Evolutionary conservation across 92 coral and sea anemone species (phyloP), one percentile per base, ranked within the genome.

Genomic region (Zoanthus sociatus): DNA sequence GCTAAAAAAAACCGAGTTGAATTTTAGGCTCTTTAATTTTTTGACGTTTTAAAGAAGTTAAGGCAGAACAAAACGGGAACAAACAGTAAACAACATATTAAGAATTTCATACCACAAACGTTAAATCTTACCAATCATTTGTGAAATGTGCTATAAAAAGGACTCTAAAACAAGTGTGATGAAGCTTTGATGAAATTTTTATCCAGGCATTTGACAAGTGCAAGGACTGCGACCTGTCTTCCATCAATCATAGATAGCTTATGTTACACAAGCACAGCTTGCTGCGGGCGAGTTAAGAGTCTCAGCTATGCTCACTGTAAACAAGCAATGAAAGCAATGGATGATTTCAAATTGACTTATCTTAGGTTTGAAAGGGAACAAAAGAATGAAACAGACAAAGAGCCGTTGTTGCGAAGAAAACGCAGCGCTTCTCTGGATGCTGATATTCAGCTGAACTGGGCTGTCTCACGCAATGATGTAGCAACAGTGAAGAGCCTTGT

Each of bases 391-490:
- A 54, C 6, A 30, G 13, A 54, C n/a, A 42, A 9, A 77, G 42
- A 78, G 60, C 66, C 70, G n/a, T 30, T 31, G 33, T 56, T 68
- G 33, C 90, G 85, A 6, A 90, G 93, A 58, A 92, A 96, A 78
- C 82, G 95, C 50, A 97, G 99, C 60, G 82, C 94, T 3, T 97
- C 99, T 31, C 87, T 97, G 21, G 99, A 97, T 51, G 91, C 97
- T 2, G 88, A 92, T 66, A 92, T 96, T 61, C 84, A 95, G 5
- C 92, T 97, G 16, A 94, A 97, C 67, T 95, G 98, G 93, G 99
- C 99, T 15, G 93, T 96, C 1, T 53, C 91, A 6, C 91, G 95
- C 37, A 97, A 95, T 67, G 99, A 97, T 79, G 82, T 94, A 11
- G 90, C 96, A 9, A 93, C 95, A 0, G 89, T 92, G 0, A 88